A percentile compares a stretch with the other conserved stretches of the same genome.
phyloP scores from a whole-genome alignment of 2,797 vertebrate genomes.

The Pyrrhura leucotis region DNA sequence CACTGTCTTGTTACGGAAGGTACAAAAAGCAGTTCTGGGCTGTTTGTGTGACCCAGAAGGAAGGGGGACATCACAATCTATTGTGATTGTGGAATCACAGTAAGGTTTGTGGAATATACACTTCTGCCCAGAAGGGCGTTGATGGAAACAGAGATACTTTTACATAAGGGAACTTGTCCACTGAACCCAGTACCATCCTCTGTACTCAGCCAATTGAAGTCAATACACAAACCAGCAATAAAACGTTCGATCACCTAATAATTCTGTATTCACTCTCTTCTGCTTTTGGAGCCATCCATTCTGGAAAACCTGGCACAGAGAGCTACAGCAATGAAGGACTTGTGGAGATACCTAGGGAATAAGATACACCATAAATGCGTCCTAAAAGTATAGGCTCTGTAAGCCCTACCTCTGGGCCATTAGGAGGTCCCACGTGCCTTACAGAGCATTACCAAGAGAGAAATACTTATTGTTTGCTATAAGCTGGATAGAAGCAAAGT shows the following conservation, averaged over 20 bases:
- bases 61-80: neutral
- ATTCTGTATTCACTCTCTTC: neutral
- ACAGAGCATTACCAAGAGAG: neutral
- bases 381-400: neutral
- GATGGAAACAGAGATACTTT: neutral
- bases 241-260: neutral
- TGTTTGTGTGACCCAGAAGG: neutral
- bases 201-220: neutral
- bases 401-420: neutral
- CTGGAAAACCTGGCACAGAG: neutral
- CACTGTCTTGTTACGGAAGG: accelerated
- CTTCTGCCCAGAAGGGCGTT: neutral
- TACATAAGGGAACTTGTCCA: neutral
- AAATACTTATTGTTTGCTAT: neutral
- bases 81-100: neutral
- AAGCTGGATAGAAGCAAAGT: neutral
- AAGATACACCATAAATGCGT: neutral
- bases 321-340: neutral
- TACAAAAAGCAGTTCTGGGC: neutral
- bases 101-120: neutral
- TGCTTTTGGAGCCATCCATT: neutral
- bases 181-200: neutral
- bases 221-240: neutral
- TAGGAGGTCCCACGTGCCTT: neutral
- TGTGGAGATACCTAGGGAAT: neutral